Percentiles rank a stretch among this genome's conserved stretches.
phyloP scores from a whole-genome alignment of 1,140 invertebrate species.

The Drosophila neocordata region DNA sequence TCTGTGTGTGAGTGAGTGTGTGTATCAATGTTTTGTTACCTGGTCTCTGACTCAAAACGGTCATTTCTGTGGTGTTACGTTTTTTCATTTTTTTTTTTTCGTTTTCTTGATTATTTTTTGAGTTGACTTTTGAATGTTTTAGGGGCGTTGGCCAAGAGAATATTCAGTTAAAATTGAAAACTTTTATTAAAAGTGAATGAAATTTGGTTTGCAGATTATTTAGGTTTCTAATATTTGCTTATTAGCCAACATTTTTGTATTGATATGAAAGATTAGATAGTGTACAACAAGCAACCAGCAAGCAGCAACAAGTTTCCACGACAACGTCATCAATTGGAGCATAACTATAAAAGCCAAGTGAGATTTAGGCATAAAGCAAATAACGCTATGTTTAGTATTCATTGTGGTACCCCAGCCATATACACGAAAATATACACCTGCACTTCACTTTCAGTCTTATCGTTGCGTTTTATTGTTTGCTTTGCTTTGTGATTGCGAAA shows the following conservation, averaged over 20 bases:
- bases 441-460: constrained; percentile 76
- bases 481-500: constrained; percentile 74
- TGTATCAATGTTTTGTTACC: constrained; percentile 52
- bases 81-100: constrained; percentile 51
- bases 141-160: constrained; percentile 71
- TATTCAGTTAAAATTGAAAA: background rate
- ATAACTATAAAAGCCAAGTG: constrained; percentile 72
- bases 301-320: constrained; percentile 60
- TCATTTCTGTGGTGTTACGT: constrained; percentile 73
- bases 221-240: background rate
- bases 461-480: constrained; percentile 73
- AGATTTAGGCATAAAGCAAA: constrained; percentile 49
- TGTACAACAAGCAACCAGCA: constrained; percentile 27
- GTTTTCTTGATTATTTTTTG: constrained; percentile 29
- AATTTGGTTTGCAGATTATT: background rate
- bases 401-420: background rate
- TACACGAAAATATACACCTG: constrained; percentile 49
- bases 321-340: constrained; percentile 70
- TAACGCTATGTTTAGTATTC: constrained; percentile 45
- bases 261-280: constrained; percentile 37
- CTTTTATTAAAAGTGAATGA: constrained; percentile 1
- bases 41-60: constrained; percentile 68
- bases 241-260: constrained; percentile 9
- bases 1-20: constrained; percentile 8
- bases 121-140: constrained; percentile 42